Evolutionary conservation across 2,797 vertebrate species (phyloP), one percentile per base, ranked within the genome.

Genomic region (Coracias cyanogaster): DNA sequence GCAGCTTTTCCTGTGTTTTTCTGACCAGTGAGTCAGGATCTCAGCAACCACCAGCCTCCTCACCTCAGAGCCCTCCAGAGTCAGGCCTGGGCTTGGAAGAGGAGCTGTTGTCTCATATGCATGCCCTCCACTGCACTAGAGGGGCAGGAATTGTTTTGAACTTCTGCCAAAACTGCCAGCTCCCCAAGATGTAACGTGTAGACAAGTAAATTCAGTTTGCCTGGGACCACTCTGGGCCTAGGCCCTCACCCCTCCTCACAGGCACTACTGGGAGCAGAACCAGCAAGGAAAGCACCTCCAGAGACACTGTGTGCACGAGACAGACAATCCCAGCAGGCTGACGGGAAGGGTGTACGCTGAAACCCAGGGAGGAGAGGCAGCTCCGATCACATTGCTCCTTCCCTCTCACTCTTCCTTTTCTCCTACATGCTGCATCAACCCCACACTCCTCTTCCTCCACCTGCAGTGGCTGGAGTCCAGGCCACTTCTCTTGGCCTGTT

Each of bases 251-350:
- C 55, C 52, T 66, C 22, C 57, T 19, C 71, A 31, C n/a, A 37
- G 89, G 28, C 39, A 4, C 72, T 31, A 45, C 62, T 4, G 3
- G 64, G 31, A 76, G 89, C 18, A 26, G 80, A 72, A 20, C 51
- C 19, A 58, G 51, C 33, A 62, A 46, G 55, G 43, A 39, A 46
- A 16, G 20, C 48, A n/a, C 26, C 80, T 28, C 48, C 4, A 3
- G 33, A 51, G 67, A 2, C 4, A 2, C 15, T 10, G 43, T 24
- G 67, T 39, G 54, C 43, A 35, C 0, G 1, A 65, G 78, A 69
- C 25, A 54, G 54, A 66, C 24, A 31, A 25, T 2, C 6, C 62
- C 58, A 9, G 33, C 0, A 0, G 52, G 45, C 29, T 0, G 0
- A 17, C 39, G 21, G 54, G 12, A 62, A 46, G 46, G 52, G 19